Evolutionary conservation across 2,888 invertebrate genomes (phyloP), one percentile per base, ranked within the genome.

Genomic region (Mythimna loreyi): DNA sequence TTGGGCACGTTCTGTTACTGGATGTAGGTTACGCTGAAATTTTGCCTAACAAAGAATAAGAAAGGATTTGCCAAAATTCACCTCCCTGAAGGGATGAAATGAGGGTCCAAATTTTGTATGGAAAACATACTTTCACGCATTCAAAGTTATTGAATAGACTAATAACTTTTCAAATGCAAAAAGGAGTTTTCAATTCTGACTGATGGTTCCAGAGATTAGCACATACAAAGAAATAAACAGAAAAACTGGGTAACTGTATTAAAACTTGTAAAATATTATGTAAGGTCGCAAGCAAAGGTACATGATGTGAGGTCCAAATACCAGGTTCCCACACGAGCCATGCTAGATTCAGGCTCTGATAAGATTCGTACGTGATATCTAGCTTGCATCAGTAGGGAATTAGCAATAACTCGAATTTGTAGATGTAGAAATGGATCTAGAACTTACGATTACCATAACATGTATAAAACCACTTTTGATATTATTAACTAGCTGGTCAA

Each of bases 271-370:
- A 47, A 55, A 19, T 56, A 68, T 73, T 76, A 67, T 64, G 57
- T 79, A 69, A 78, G 56, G 40, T 61, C 63, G 40, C 21, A 60
- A 71, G 28, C 50, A 36, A 61, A 16, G 16, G 40, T 40, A 58
- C 25, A 55, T 55, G 64, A 61, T 75, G 40, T 2, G 19, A 64
- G 50, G 43, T 57, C 56, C 59, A 81, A 81, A 81, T 79, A 81
- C 68, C 73, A 81, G 65, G 65, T 81, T 76, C 76, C 70, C 82
- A 81, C 79, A 74, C 67, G 53, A 58, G 45, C 21, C 11, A 19
- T 19, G n/a, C 33, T 52, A 59, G 65, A 76, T 75, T 36, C 28
- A 62, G 19, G 2, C 56, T 2, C 8, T 60, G 80, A 80, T 80
- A 80, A 81, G 58, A 67, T 81, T 19, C 56, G 58, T 56, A 58